Conservation (phyloP, 2,888 invertebrate species). For the Orgyia antiqua region DNA sequence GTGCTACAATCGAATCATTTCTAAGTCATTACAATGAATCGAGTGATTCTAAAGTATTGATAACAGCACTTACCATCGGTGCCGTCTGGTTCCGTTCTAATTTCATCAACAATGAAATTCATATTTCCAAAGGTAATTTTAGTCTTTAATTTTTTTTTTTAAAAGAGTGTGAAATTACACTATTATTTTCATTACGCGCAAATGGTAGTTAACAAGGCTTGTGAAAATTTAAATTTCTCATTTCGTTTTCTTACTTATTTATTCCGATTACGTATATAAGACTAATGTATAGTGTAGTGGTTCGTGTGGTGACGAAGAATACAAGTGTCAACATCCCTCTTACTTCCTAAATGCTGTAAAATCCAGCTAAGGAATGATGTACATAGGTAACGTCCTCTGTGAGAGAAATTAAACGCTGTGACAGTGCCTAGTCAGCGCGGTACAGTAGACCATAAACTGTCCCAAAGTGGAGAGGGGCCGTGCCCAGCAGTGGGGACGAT, state of each 20-base stretch:
- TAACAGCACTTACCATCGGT: conserved; percentile 26
- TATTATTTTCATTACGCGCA: conserved; percentile 11
- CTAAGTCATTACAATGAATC: conserved; percentile 36
- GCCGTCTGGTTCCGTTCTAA: conserved; percentile 22
- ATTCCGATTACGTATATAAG: too few relatives aligned
- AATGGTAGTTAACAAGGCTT: background rate
- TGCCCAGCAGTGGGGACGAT: too few relatives aligned
- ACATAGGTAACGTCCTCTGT: too few relatives aligned
- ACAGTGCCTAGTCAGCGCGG: too few relatives aligned
- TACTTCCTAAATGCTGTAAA: too few relatives aligned
- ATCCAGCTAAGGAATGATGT: too few relatives aligned
- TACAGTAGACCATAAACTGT: too few relatives aligned
- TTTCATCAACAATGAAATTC: conserved; percentile 27
- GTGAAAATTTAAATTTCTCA: background rate
- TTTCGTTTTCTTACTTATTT: background rate
- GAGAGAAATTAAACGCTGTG: too few relatives aligned
- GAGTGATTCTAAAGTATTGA: conserved; percentile 28
- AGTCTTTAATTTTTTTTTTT: conserved; percentile 17
- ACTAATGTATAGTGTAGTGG: too few relatives aligned
- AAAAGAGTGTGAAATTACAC: conserved; percentile 20
- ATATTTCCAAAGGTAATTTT: conserved; percentile 23
- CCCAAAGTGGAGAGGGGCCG: too few relatives aligned
- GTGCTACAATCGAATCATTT: conserved; percentile 34
- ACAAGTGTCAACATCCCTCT: too few relatives aligned
- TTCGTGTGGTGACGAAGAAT: too few relatives aligned